phyloP scores from a whole-genome alignment of 2,888 invertebrate genomes.

The Xanthorhoe spadicearia region DNA sequence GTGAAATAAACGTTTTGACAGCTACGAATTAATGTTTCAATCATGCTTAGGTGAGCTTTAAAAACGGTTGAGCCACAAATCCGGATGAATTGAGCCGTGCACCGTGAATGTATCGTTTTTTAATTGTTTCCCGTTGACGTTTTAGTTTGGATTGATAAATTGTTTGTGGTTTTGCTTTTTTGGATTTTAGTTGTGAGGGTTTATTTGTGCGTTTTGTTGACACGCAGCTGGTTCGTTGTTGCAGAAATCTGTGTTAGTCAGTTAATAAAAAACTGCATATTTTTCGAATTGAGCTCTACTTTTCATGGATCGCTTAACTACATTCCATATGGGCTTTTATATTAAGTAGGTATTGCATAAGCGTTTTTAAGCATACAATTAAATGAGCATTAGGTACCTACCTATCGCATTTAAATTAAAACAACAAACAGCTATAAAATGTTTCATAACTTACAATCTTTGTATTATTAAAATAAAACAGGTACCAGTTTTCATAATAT shows the following conservation, averaged over 20 bases:
- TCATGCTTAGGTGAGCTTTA: constrained; percentile 61
- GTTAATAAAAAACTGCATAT: background rate
- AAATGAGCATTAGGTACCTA: too few species aligned
- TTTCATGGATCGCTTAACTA: too few species aligned
- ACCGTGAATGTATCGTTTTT: constrained; percentile 35
- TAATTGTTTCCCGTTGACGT: constrained; percentile 38
- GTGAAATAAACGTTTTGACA: constrained; percentile 64
- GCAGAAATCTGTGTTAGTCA: background rate
- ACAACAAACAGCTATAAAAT: too few species aligned
- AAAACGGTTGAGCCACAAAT: constrained; percentile 47
- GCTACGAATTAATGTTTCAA: constrained; percentile 67
- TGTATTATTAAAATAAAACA: too few species aligned
- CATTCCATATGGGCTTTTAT: too few species aligned
- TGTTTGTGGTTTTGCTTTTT: constrained; percentile 30
- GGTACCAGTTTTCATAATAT: too few species aligned
- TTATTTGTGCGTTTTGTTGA: constrained; percentile 24
- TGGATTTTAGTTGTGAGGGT: constrained; percentile 12
- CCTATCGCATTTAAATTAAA: too few species aligned
- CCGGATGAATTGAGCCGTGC: constrained; percentile 36
- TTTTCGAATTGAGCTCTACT: too few species aligned
- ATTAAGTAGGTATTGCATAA: too few species aligned
- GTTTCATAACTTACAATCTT: too few species aligned
- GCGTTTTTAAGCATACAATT: too few species aligned
- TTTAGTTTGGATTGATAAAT: constrained; percentile 36
- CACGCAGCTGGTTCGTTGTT: constrained; percentile 1